Conservation (phyloP, 2,113 vertebrate species). For the Eptatretus burgeri region DNA sequence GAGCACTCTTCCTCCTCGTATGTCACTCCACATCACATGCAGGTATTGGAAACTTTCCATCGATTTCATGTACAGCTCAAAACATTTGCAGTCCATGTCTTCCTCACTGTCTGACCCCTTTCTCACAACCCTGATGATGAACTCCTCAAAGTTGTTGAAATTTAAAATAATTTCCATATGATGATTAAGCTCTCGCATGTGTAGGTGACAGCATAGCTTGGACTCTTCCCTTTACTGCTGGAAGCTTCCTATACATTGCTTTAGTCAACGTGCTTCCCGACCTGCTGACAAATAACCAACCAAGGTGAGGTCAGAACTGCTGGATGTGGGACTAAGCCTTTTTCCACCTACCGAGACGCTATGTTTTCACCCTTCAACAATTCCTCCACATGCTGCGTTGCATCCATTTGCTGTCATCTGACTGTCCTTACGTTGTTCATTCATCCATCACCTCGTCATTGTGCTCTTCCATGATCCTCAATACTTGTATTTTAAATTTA, state of each 20-base stretch:
- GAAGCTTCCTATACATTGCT: slow-evolving; percentile 81
- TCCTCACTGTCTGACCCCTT: no score
- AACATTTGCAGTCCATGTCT: no score
- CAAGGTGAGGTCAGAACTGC: slow-evolving; percentile 26
- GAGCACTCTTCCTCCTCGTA: slow-evolving; percentile 57
- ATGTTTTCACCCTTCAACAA: no score
- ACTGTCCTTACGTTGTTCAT: no score
- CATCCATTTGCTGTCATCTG: no score
- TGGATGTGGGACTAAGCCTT: background rate
- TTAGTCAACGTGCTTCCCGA: slow-evolving; percentile 82
- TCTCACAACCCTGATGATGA: background rate
- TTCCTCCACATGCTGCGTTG: no score
- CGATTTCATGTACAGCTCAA: no score
- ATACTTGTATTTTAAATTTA: no score
- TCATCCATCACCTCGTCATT: no score
- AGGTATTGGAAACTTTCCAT: slow-evolving; percentile 20
- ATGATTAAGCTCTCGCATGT: background rate
- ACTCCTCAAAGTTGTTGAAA: background rate
- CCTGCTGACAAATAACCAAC: slow-evolving; percentile 53
- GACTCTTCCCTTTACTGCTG: slow-evolving; percentile 78
- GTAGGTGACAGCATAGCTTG: slow-evolving; percentile 41
- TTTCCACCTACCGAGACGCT: no score
- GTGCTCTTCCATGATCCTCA: no score
- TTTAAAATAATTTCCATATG: background rate
- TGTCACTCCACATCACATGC: slow-evolving; percentile 57